Conservation (phyloP, 2,113 vertebrate species). For the Melanerpes formicivorus region DNA sequence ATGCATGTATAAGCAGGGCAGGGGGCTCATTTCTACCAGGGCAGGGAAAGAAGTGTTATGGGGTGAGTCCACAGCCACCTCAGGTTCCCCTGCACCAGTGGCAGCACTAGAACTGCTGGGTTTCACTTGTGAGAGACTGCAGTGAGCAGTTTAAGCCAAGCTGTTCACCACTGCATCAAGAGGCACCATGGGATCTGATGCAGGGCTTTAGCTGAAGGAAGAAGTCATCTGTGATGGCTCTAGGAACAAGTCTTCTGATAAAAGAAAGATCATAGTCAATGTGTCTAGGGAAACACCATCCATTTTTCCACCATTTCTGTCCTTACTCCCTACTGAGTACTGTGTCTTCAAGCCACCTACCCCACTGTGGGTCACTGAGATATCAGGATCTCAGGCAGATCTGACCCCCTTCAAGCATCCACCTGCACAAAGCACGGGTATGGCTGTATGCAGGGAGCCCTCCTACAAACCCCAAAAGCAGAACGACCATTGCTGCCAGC, state of each 20-base stretch:
- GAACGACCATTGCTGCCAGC: not conserved
- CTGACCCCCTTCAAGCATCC: not conserved
- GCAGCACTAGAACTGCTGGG: not conserved
- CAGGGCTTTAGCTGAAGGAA: not conserved
- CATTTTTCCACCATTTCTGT: not conserved
- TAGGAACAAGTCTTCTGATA: not conserved
- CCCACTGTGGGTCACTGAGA: too few relatives aligned
- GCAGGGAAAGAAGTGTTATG: not conserved
- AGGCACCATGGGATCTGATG: rapidly evolving
- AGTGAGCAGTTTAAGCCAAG: not conserved
- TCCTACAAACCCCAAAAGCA: not conserved
- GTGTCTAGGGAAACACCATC: not conserved
- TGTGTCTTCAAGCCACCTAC: not conserved
- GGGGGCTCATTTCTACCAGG: not conserved
- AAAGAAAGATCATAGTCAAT: not conserved
- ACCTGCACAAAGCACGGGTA: not conserved
- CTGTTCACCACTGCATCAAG: not conserved
- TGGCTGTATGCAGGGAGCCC: too few relatives aligned
- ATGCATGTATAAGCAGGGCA: not conserved
- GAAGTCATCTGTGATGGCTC: not conserved
- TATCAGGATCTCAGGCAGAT: not conserved
- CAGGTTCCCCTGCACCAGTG: rapidly evolving
- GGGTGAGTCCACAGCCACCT: not conserved
- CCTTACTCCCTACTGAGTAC: not conserved
- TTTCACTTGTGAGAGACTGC: not conserved